Evolutionary conservation across 2,113 vertebrate species (phyloP), one percentile per base, ranked within the genome.

Genomic region (Galbula dea): DNA sequence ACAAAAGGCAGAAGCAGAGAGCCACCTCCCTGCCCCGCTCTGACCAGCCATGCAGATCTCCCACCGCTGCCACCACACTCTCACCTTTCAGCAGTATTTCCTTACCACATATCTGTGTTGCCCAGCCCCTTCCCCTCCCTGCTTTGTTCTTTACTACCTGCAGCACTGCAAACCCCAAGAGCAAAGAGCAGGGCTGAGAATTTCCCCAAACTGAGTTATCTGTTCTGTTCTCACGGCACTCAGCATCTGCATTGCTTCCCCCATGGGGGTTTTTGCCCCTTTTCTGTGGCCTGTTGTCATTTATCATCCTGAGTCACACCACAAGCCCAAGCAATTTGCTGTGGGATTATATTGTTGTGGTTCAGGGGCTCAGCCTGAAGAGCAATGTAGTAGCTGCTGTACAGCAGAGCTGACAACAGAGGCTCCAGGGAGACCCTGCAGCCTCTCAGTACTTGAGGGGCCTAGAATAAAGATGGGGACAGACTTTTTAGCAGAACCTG

Each of bases 131-230:
- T 94, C 91, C 83, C 80, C 66, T 82, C 84, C 78, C 73, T 93
- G 66, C 51, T 68, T 87, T 96, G 92, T 49, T 76, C 90, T 96
- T 79, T 92, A 54, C 92, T 94, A 30, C 69, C 82, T 94, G 79
- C 72, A 83, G 51, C 26, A 63, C 4, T 96, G 82, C 84, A 94
- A 97, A 81, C 52, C 83, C 94, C 89, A 81, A 95, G 83, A 92
- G 90, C 86, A 95, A 93, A 32, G 92, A 96, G 90, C 68, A 86
- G 95, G 59, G 72, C 43, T 88, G 86, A 97, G 95, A 97, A 97
- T 97, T 96, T 76, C 96, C 97, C 96, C 26, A 19, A 93, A 69
- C 77, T 84, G 92, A 59, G 59, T 97, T 80, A 92, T 49, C 90
- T 57, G 43, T 89, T 92, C 30, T 83, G 80, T 72, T 95, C 59